Percentiles rank a stretch among this genome's conserved stretches.
Conservation (phyloP, 2,113 vertebrate genomes). For the Crotophaga sulcirostris region DNA sequence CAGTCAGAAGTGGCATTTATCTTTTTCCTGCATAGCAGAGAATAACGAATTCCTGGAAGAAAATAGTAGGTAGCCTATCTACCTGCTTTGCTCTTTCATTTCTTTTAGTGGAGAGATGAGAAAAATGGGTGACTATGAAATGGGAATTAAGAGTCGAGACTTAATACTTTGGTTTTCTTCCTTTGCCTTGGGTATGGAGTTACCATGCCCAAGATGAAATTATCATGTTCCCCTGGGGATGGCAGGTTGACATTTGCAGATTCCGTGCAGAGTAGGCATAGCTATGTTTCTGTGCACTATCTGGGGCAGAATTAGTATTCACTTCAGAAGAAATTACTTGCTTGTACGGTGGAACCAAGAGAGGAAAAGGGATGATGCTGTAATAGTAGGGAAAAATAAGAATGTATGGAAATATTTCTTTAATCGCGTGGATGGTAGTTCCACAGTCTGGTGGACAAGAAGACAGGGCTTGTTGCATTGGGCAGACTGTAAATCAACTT, state of each 20-base stretch:
- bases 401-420: slow-evolving; percentile 45
- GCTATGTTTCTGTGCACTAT: neutral
- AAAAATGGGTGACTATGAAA: neutral
- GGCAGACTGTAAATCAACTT: slow-evolving; percentile 65
- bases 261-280: neutral
- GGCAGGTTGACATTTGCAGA: neutral
- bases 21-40: neutral
- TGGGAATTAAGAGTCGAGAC: neutral
- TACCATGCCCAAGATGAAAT: neutral
- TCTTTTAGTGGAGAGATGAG: neutral
- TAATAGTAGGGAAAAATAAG: slow-evolving; percentile 7
- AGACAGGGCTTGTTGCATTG: slow-evolving; percentile 45
- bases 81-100: neutral
- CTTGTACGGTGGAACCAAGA: slow-evolving; percentile 22
- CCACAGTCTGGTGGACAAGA: slow-evolving; percentile 52
- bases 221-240: neutral
- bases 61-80: neutral
- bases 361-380: slow-evolving; percentile 20
- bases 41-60: neutral
- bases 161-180: neutral
- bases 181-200: neutral
- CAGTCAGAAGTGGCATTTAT: neutral
- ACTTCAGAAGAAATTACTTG: slow-evolving; percentile 24
- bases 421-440: slow-evolving; percentile 52
- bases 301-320: neutral